A percentile compares a stretch with the other conserved stretches of the same genome.
Conservation (phyloP, 2,797 vertebrate species). For the Lagocephalus sceleratus region DNA sequence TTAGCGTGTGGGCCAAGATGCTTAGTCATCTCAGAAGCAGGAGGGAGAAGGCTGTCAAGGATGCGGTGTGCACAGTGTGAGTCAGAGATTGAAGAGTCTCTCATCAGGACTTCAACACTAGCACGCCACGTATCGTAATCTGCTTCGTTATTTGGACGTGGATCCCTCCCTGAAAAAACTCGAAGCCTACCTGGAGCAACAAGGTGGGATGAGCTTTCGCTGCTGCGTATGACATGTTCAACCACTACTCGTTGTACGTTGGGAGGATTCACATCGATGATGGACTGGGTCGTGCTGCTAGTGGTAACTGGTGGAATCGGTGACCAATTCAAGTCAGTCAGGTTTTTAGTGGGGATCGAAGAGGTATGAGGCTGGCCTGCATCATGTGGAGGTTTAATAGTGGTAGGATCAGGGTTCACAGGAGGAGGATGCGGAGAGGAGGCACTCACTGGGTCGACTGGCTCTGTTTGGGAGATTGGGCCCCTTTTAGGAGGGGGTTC, state of each 20-base stretch:
- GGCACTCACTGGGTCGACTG: no score
- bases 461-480: no score
- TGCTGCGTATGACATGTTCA: slow-evolving; percentile 1
- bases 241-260: slow-evolving; percentile 3
- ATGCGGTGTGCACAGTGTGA: not conserved
- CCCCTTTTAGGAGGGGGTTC: not conserved
- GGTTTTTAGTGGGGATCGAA: not conserved
- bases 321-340: not conserved
- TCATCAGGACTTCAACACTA: slow-evolving; percentile 12
- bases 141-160: slow-evolving; percentile 4
- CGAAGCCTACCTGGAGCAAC: not conserved
- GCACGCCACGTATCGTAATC: slow-evolving; percentile 22
- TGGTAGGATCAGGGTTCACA: no score
- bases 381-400: not conserved
- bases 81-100: slow-evolving; percentile 12
- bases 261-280: not conserved
- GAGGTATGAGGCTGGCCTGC: not conserved
- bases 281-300: not conserved
- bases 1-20: slow-evolving; percentile 8
- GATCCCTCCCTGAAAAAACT: slow-evolving; percentile 3
- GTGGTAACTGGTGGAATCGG: not conserved
- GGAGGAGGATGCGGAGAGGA: no score
- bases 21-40: slow-evolving; percentile 14
- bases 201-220: not conserved
- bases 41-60: slow-evolving; percentile 13